phyloP scores from a whole-genome alignment of 2,113 vertebrate genomes.

The Grammomys dolichurus region DNA sequence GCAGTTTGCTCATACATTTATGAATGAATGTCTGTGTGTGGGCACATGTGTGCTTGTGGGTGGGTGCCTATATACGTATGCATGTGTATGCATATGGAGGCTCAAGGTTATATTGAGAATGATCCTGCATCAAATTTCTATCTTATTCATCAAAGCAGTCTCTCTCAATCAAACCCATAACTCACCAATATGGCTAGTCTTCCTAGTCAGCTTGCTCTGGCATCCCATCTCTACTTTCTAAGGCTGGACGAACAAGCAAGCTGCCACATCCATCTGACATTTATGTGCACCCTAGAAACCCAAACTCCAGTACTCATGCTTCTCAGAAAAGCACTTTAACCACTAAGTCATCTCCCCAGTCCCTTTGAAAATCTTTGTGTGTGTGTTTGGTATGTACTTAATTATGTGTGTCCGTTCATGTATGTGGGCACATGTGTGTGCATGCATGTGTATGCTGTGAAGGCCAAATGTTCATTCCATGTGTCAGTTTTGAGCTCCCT shows the following conservation, averaged over 20 bases:
- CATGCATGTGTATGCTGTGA: too few relatives aligned
- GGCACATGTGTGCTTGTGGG: not conserved
- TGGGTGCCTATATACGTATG: not conserved
- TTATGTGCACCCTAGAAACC: not conserved
- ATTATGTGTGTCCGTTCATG: not conserved
- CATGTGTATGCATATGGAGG: not conserved
- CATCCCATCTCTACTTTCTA: not conserved
- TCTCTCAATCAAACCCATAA: not conserved
- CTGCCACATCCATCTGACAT: not conserved
- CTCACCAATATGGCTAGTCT: too few relatives aligned
- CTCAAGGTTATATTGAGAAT: not conserved
- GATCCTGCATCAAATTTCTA: not conserved
- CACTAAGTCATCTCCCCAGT: not conserved
- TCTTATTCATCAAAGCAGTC: not conserved
- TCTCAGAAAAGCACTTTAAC: not conserved
- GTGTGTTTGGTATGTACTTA: not conserved
- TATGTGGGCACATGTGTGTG: not conserved
- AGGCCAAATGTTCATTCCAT: not conserved
- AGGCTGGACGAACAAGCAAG: not conserved
- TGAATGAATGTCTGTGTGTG: not conserved
- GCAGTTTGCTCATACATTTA: too few relatives aligned
- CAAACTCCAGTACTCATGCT: not conserved
- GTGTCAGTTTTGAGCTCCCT: not conserved
- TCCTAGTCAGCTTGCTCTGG: not conserved
- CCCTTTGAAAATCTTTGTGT: not conserved